Base-by-base conservation (phyloP, 1,140 invertebrate species). In the Drosophila ironensis region DNA sequence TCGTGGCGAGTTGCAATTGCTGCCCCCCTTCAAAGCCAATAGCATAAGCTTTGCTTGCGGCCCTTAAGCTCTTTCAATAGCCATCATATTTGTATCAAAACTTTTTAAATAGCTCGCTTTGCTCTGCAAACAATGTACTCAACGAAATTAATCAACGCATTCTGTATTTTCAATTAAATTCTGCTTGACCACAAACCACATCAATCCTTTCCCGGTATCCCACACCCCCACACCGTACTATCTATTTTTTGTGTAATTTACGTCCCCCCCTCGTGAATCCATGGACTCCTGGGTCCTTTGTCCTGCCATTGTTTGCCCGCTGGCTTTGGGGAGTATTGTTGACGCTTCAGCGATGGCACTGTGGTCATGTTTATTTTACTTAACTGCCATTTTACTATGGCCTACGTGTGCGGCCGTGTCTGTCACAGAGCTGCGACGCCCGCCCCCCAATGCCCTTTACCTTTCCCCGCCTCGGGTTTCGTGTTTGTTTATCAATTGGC, bases 401-500 rank as follows among this genome's bases (percentile, higher is more conserved):
- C 37, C 69, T 64, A 74, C 64, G 73, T 77, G 73, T 63, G 48
- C 46, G 46, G 63, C 61, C 50, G 50, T 50, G 25, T 47, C 52
- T 53, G 38, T 24, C 67, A 42, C 59, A 46, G 53, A 19, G 8
- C 16, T 4, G 8, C 16, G 1, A 6, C 12, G 3, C 27, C 9
- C 17, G 11, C 4, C 11, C 42, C 27, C 17, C 30, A n/a, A n/a
- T n/a, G n/a, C n/a, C n/a, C n/a, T n/a, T n/a, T n/a, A n/a, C n/a
- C n/a, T 9, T 20, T 56, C 42, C 33, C 33, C 30, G 45, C 44
- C 54, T 66, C 69, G 35, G 33, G 51, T 56, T 40, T 56, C 72
- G 66, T 84, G 73, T 82, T 84, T 77, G 59, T 40, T 66, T 60
- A 73, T 66, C 78, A 84, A 82, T 82, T 82, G 77, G 48, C 77